Percentiles rank a stretch among this genome's conserved stretches.
Conservation (phyloP, 2,113 vertebrate species). For the Lycocorax pyrrhopterus region DNA sequence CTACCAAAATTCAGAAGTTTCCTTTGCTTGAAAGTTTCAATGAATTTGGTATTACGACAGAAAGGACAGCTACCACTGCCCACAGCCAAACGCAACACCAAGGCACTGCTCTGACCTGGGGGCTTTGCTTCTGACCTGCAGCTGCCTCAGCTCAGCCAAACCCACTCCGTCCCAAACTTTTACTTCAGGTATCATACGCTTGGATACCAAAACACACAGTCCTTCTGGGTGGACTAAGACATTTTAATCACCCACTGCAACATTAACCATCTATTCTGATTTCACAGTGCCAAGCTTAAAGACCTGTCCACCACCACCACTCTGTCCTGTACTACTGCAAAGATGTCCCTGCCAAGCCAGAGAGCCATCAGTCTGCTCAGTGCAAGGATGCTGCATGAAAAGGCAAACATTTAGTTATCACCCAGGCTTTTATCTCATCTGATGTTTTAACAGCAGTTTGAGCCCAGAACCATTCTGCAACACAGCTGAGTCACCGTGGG, state of each 20-base stretch:
- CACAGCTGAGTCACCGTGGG: not conserved
- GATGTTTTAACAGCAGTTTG: not conserved
- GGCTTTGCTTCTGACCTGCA: not conserved
- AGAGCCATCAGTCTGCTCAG: not conserved
- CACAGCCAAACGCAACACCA: not conserved
- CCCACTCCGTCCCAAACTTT: not conserved
- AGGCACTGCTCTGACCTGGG: not conserved
- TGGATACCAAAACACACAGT: not conserved
- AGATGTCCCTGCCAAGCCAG: not conserved
- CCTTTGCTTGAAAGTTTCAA: not conserved
- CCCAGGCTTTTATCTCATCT: not conserved
- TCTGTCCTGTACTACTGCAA: not conserved
- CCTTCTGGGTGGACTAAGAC: not conserved
- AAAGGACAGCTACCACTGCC: not conserved
- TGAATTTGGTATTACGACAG: not conserved
- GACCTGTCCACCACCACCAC: not conserved
- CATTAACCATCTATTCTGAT: not conserved
- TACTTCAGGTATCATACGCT: not conserved
- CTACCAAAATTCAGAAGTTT: not conserved
- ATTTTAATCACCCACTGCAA: not conserved
- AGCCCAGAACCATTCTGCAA: not conserved
- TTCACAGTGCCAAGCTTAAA: not conserved
- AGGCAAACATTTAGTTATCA: not conserved
- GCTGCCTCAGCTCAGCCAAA: not conserved
- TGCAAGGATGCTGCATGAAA: not conserved